Conservation (phyloP, 2,888 invertebrate species). For the Drosophila robusta region DNA sequence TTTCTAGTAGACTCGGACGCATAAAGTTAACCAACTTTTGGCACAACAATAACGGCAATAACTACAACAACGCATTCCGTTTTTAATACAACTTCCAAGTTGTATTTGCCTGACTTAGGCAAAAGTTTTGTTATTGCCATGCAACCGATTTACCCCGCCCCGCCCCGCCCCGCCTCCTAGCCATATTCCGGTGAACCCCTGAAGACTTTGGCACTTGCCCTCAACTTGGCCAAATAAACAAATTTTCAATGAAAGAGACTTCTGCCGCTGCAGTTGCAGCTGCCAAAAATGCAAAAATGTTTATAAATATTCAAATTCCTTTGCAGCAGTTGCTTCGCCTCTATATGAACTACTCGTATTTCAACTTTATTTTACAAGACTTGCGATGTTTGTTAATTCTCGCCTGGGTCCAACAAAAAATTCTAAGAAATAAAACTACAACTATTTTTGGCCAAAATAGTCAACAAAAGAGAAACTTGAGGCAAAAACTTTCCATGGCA, state of each 20-base stretch:
- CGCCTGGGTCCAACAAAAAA: conserved; percentile 38
- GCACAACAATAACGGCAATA: conserved; percentile 18
- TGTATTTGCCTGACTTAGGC: conserved; percentile 74
- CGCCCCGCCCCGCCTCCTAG: too few species aligned
- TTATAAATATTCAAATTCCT: conserved; percentile 79
- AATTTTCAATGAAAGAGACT: conserved; percentile 74
- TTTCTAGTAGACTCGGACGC: conserved; percentile 73
- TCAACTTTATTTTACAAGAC: conserved; percentile 60
- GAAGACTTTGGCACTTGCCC: conserved; percentile 58
- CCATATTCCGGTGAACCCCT: conserved; percentile 14
- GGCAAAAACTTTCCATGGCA: conserved; percentile 71
- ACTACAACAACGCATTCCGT: conserved; percentile 32
- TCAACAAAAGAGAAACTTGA: conserved; percentile 64
- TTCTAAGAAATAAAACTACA: conserved; percentile 12
- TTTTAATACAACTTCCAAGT: conserved; percentile 66
- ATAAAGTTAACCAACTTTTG: conserved; percentile 52
- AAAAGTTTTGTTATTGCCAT: conserved; percentile 65
- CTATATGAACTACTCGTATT: conserved; percentile 49
- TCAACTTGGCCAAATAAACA: conserved; percentile 71
- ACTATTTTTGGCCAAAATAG: conserved; percentile 54
- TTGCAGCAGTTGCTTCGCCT: conserved; percentile 40
- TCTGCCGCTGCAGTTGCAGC: conserved; percentile 45
- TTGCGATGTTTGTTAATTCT: conserved; percentile 73
- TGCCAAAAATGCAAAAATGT: conserved; percentile 77
- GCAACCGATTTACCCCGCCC: conserved; percentile 23